Evolutionary conservation across 2,113 vertebrate species (phyloP).

Genomic region (Pachypanchax playfairii): DNA sequence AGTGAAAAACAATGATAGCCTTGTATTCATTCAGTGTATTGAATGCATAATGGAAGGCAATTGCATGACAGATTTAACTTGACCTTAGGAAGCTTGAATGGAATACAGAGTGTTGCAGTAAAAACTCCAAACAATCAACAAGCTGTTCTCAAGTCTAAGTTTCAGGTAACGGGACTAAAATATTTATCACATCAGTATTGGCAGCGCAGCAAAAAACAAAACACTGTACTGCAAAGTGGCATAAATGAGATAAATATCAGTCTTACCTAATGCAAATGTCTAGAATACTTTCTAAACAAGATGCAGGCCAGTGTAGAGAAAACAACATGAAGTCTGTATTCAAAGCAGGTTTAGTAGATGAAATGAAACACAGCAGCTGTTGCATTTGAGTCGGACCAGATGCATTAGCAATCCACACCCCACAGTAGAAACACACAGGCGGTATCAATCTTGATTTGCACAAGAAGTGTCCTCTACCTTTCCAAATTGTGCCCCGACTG

Average conservation of each 20-base stretch:
- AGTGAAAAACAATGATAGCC: no score
- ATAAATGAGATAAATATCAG: not conserved
- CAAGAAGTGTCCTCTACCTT: conserved; percentile 56
- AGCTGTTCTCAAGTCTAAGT: no score
- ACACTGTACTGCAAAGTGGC: no score
- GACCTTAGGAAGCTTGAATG: no score
- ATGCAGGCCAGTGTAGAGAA: not conserved
- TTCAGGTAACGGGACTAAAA: no score
- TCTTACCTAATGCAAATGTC: not conserved
- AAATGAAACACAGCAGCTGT: conserved; percentile 46
- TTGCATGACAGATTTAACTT: no score
- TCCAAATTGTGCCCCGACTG: conserved; percentile 49
- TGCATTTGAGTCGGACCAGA: conserved; percentile 48
- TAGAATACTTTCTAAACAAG: not conserved
- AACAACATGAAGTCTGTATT: not conserved
- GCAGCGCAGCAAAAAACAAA: not conserved
- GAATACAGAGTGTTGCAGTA: no score
- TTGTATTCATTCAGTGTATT: no score
- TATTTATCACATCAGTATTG: no score
- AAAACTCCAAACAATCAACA: no score
- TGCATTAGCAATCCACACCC: conserved; percentile 55
- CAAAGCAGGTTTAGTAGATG: conserved; percentile 32
- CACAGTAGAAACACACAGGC: conserved; percentile 40
- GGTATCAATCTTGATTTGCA: conserved; percentile 69
- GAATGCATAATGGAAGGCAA: no score